Evolutionary conservation across 2,888 invertebrate genomes (phyloP).

Genomic region (Leptothorax acervorum): DNA sequence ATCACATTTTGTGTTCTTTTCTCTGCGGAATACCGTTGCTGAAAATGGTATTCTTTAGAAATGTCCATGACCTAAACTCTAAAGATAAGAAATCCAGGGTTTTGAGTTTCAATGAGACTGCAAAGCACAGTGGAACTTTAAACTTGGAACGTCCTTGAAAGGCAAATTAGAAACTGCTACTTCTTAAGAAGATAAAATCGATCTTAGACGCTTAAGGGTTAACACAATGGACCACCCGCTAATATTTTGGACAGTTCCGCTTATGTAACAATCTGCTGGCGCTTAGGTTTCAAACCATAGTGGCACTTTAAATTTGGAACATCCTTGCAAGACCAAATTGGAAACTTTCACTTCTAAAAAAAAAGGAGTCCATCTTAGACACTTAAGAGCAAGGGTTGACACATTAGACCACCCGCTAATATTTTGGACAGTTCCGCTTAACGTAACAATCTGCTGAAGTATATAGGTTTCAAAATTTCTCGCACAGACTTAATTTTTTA

Average conservation of each 20-base stretch:
- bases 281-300: too few species aligned
- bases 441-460: too few species aligned
- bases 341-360: not conserved
- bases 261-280: too few species aligned
- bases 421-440: too few species aligned
- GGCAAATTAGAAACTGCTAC: not conserved
- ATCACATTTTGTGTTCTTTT: not conserved
- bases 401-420: not conserved
- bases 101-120: not conserved
- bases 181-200: not conserved
- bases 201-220: not conserved
- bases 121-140: not conserved
- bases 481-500: not conserved
- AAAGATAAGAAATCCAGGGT: not conserved
- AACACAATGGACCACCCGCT: not conserved
- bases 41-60: not conserved
- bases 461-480: too few species aligned
- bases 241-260: too few species aligned
- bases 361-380: not conserved
- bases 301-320: constrained; percentile 14
- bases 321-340: not conserved
- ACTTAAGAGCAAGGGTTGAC: not conserved
- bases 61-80: constrained; percentile 35
- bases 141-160: constrained; percentile 27
- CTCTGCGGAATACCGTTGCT: not conserved